Evolutionary conservation across 1,140 invertebrate genomes (phyloP), one percentile per base, ranked within the genome.

Genomic region (Ruditapes philippinarum): DNA sequence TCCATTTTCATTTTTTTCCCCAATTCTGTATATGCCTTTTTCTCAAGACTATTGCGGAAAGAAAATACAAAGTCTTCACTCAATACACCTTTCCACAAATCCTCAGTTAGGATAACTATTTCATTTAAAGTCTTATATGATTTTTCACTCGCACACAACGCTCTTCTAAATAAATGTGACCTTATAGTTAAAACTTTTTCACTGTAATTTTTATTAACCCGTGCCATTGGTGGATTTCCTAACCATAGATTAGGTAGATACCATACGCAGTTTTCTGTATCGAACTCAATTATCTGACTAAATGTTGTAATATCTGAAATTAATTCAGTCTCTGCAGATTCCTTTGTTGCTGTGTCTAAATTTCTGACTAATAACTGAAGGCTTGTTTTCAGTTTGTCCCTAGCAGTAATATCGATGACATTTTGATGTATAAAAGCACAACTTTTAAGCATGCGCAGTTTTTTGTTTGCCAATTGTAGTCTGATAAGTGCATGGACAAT

Each of bases 371-470:
- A 68, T 57, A 40, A 36, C 1, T 1, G 19, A 19, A 38, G n/a
- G 28, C 22, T 22, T 42, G 0, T 7, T 2, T 22, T 17, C 36
- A 89, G 4, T 42, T 38, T 28, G 2, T 42, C 45, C 11, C 65
- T 2, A 0, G 45, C 78, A 38, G 36, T 17, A 0, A 25, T 28
- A n/a, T 31, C 25, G 42, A 42, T 14, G 0, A 89, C 79, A 81
- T 89, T 83, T 25, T 83, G 80, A 65, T 89, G 88, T n/a, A 83
- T 42, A 38, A 83, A 89, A 49, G 62, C 25, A 60, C 88, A 89
- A 0, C 57, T 36, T 28, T 89, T 57, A 5, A 17, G 57, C n/a
- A 76, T 17, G 31, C 38, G 19, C n/a, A 88, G 17, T 45, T 28
- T 36, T 17, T 62, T 45, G 28, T 83, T 89, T 19, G 70, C 79